These are phyloP conservation scores for Motacilla tschutschensis DNA, from an alignment of 2,113 vertebrate species.

Conservation along the genomic window DNA sequence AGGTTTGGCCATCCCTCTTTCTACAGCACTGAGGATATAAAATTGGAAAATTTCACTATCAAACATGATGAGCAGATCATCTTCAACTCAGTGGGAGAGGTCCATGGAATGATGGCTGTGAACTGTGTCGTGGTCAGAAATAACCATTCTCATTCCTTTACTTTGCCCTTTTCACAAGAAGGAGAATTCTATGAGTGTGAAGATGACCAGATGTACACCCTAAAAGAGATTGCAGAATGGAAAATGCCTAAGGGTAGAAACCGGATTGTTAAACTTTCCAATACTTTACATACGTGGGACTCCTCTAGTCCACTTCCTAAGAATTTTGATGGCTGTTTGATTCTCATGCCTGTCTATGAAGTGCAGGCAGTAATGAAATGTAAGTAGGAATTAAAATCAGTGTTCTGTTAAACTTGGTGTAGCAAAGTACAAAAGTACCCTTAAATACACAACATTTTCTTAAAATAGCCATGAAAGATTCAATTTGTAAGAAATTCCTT, in stretches of 20 bases:
- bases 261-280: constrained; percentile 72
- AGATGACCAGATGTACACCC: constrained; percentile 82
- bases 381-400: constrained; percentile 70
- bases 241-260: constrained; percentile 80
- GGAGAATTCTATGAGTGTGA: constrained; percentile 82
- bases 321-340: constrained; percentile 70
- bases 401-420: background rate
- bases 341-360: constrained; percentile 81
- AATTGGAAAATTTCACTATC: constrained; percentile 59
- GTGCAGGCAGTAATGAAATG: constrained; percentile 82
- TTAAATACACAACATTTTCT: background rate
- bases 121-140: constrained; percentile 68
- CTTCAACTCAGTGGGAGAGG: constrained; percentile 63
- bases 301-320: constrained; percentile 60
- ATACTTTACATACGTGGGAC: constrained; percentile 46
- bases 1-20: constrained; percentile 74
- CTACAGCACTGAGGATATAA: constrained; percentile 63
- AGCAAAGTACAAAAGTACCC: background rate
- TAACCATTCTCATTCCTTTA: constrained; percentile 62
- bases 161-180: constrained; percentile 71
- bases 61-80: constrained; percentile 67
- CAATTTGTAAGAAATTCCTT: background rate
- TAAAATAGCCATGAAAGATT: background rate
- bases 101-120: constrained; percentile 44
- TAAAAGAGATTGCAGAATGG: constrained; percentile 82